Evolutionary conservation across 2,888 invertebrate genomes (phyloP).

Genomic region (Parapristionchus giblindavisi): DNA sequence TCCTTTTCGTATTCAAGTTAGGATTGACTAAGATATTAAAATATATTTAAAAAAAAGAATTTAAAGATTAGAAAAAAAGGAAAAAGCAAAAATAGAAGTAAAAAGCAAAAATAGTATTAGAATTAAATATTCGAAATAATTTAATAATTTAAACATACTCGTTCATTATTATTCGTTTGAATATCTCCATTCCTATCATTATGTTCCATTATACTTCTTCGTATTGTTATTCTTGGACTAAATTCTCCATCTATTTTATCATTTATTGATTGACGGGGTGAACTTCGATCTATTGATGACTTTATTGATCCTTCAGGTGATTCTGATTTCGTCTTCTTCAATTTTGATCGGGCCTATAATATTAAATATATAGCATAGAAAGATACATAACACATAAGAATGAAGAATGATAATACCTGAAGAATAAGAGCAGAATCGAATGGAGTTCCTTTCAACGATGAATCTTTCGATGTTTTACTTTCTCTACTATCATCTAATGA

Average conservation of each 20-base stretch:
- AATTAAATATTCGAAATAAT: no score
- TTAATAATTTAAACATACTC: neutral
- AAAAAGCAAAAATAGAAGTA: no score
- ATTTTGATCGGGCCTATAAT: slow-evolving; percentile 40
- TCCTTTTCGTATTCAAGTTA: no score
- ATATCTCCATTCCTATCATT: neutral
- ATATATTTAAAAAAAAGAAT: no score
- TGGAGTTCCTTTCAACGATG: slow-evolving; percentile 22
- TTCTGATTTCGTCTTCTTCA: slow-evolving; percentile 64
- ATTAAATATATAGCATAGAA: no score
- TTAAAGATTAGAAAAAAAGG: no score
- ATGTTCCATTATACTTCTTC: slow-evolving; percentile 8
- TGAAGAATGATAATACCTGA: slow-evolving; percentile 14
- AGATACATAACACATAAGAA: neutral
- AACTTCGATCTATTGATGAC: neutral
- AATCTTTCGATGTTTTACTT: slow-evolving; percentile 36
- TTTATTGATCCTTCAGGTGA: slow-evolving; percentile 43
- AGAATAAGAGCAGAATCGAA: slow-evolving; percentile 35
- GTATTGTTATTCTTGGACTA: slow-evolving; percentile 32
- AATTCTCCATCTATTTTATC: slow-evolving; percentile 4
- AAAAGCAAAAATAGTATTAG: no score
- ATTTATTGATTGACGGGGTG: neutral
- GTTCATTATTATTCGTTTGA: slow-evolving; percentile 9
- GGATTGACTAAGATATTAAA: neutral
- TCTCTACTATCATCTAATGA: slow-evolving; percentile 54